phyloP scores from a whole-genome alignment of 2,888 invertebrate species.

The Volucella inflata region DNA sequence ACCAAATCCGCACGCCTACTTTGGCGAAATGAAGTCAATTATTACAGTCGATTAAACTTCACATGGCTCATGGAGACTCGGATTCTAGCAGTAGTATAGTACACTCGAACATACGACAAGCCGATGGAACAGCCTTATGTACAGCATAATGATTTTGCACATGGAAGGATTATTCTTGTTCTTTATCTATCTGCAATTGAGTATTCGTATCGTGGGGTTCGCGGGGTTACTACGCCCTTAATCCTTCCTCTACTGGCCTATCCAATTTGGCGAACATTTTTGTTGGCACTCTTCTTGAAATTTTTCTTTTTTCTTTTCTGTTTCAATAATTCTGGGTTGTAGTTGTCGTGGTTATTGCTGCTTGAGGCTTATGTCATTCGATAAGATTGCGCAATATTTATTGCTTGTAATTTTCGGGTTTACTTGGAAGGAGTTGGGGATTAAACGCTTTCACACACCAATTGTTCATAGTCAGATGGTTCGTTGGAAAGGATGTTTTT shows the following conservation, averaged over 20 bases:
- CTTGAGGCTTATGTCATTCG: constrained; percentile 4
- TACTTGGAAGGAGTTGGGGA: too few relatives aligned
- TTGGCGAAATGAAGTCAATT: constrained; percentile 69
- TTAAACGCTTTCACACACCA: too few relatives aligned
- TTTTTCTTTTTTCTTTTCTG: neutral
- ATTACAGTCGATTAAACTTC: constrained; percentile 66
- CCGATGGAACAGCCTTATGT: constrained; percentile 12
- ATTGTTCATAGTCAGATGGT: too few relatives aligned
- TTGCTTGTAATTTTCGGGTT: neutral
- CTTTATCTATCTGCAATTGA: constrained; percentile 55
- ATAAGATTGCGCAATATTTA: constrained; percentile 30
- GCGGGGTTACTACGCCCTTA: constrained; percentile 25
- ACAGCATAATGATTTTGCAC: constrained; percentile 61
- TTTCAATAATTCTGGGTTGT: neutral
- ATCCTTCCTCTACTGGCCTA: constrained; percentile 14
- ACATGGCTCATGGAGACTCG: constrained; percentile 45
- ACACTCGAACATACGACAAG: constrained; percentile 34
- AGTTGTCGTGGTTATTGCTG: neutral
- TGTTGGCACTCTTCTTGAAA: constrained; percentile 46
- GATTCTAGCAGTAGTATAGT: constrained; percentile 2
- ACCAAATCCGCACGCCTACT: constrained; percentile 68
- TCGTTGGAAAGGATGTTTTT: too few relatives aligned
- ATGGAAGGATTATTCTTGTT: constrained; percentile 66
- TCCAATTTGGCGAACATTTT: constrained; percentile 53
- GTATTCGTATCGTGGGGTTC: constrained; percentile 35